A percentile compares a stretch with the other conserved stretches of the same genome.
Evolutionary conservation across 2,888 invertebrate genomes (phyloP).

Genomic region (Exephanes ischioxanthus): DNA sequence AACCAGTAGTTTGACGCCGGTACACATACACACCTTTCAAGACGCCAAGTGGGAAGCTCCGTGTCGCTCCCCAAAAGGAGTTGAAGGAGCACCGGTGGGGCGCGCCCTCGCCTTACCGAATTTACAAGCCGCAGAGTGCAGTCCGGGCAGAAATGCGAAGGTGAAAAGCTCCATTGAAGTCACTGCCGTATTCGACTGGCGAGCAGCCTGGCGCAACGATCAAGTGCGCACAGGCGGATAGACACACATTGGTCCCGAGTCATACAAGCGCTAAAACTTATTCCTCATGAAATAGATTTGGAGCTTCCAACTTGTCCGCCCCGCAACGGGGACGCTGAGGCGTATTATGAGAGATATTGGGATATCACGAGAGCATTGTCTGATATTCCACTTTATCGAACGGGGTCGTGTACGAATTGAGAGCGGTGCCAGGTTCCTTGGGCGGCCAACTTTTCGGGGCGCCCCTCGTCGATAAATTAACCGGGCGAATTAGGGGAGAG

Average conservation of each 20-base stretch:
- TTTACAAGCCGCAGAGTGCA: conserved; percentile 41
- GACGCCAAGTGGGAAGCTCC: conserved; percentile 49
- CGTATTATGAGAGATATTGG: conserved; percentile 40
- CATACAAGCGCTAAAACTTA: conserved; percentile 48
- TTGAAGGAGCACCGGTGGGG: conserved; percentile 42
- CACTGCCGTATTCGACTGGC: conserved; percentile 29
- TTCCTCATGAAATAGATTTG: conserved; percentile 40
- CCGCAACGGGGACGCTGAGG: not conserved
- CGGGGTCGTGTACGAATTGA: conserved; percentile 55
- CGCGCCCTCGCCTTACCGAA: conserved; percentile 52
- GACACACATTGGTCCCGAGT: not conserved
- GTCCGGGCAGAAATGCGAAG: conserved; percentile 44
- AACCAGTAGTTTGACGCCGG: conserved; percentile 50
- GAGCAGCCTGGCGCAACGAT: conserved; percentile 31
- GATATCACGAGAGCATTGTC: conserved; percentile 59
- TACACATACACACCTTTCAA: conserved; percentile 36
- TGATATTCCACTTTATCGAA: conserved; percentile 58
- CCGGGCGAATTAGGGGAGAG: conserved; percentile 38
- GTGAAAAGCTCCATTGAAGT: conserved; percentile 50
- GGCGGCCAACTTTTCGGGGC: conserved; percentile 38
- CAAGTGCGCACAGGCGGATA: not conserved
- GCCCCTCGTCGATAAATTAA: conserved; percentile 40
- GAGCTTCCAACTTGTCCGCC: conserved; percentile 35
- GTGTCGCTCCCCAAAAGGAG: conserved; percentile 8
- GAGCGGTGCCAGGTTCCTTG: conserved; percentile 23